Base-by-base conservation (phyloP, 2,797 vertebrate species). In the Labeo calbasu region DNA sequence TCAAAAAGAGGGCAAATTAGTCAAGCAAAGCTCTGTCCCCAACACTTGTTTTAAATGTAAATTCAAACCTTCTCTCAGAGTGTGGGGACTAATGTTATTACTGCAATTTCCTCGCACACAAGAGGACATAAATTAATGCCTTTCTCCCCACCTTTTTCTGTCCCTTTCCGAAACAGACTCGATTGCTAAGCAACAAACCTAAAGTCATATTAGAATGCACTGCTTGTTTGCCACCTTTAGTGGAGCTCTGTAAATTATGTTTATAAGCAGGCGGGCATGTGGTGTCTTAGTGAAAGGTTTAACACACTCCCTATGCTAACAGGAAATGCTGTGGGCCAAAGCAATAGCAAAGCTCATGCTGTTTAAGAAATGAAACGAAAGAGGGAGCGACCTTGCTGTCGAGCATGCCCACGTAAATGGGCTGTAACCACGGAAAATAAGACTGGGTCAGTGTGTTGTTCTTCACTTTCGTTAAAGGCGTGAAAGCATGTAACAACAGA, bases 211-310 rank as follows among this genome's bases (percentile, higher is more conserved):
- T 96, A 96, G 96, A 95, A 96, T 96, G 94, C 95, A 94, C 90
- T 89, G 93, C 94, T 96, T 96, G 95, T 96, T 96, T 96, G 93
- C 94, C 94, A 94, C 95, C 94, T 96, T 96, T 94, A 95, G 94
- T 94, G 93, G 91, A 87, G 89, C 94, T 95, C 94, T 90, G 94
- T 96, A 96, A 95, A 96, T 96, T 94, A 94, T 93, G 95, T 95
- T 95, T 95, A 96, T 95, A 96, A 96, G 88, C 92, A 92, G 93
- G 89, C 88, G 87, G 90, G 87, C 89, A 86, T 90, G 88, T 91
- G 88, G 89, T 90, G 90, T 91, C 89, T 90, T 90, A 86, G 88
- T 88, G 90, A 87, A 90, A 70, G 86, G 88, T 89, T 90, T 89
- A 90, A 92, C 89, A 92, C 92, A 89, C 86, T 88, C 87, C 84